Evolutionary conservation across 2,888 invertebrate genomes (phyloP), one percentile per base, ranked within the genome.

Genomic region (Chaetoderma sp.): DNA sequence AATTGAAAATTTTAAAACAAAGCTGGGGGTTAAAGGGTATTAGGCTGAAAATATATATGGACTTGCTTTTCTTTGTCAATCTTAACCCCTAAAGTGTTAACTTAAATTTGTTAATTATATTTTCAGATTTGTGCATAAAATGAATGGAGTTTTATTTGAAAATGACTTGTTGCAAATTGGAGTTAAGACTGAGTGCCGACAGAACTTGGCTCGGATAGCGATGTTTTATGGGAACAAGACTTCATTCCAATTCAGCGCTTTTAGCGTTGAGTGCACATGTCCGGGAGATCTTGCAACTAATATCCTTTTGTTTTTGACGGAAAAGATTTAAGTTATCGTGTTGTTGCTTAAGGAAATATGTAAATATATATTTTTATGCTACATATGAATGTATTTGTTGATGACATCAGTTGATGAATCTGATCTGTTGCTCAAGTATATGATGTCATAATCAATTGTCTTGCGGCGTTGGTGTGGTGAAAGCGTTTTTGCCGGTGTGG

Each of bases 171-270:
- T 98, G 78, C 99, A 99, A 89, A 96, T 99, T 81, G 98, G 98
- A 66, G 95, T 98, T 1, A 98, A 99, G 88, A 95, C 97, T 81
- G 99, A 99, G 88, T 98, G 92, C 83, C 90, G 97, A 78, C 95
- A 95, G 87, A 98, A 98, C 88, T 90, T 99, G 78, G 98, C 98
- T 21, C 91, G 98, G 64, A 90, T 99, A 79, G 96, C 96, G 39
- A 89, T 99, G 67, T 99, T 97, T 87, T 99, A 98, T 89, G 99
- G 98, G 70, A 99, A 99, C 88, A 99, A 99, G 89, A 97, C 97
- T 61, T 72, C 78, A 87, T 79, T 79, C 74, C 81, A 81, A 62
- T 79, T 87, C 70, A 83, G 81, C 49, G 89, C 89, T 82, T 93
- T 94, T 88, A 84, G 90, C 76, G 91, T 96, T 74, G 90, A 92